Conservation (phyloP, 2,888 invertebrate species). For the Fissipunctia ypsillon region DNA sequence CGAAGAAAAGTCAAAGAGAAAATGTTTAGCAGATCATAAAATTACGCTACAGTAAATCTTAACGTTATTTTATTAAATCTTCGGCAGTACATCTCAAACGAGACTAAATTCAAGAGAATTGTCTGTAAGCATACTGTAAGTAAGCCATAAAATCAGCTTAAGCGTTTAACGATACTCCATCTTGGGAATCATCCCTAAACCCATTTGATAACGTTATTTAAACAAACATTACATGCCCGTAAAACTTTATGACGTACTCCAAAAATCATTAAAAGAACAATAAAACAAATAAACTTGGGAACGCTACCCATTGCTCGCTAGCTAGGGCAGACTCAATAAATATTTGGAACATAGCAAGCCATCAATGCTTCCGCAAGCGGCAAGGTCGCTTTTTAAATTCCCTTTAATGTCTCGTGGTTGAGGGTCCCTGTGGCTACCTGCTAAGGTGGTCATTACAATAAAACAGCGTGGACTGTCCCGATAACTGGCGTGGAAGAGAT, state of each 20-base stretch:
- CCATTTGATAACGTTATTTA: constrained; percentile 68
- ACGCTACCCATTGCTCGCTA: constrained; percentile 37
- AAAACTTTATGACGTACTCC: constrained; percentile 63
- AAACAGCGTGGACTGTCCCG: constrained; percentile 68
- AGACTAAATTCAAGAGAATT: constrained; percentile 31
- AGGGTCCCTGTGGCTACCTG: constrained; percentile 48
- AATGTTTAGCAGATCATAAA: background rate
- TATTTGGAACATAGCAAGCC: constrained; percentile 1
- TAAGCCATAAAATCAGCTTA: constrained; percentile 62
- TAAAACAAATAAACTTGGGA: constrained; percentile 40
- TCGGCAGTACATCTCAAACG: constrained; percentile 21
- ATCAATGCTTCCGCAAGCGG: constrained; percentile 14
- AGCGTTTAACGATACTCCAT: constrained; percentile 63
- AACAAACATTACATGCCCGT: constrained; percentile 65
- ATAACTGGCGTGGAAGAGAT: constrained; percentile 73
- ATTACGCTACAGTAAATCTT: constrained; percentile 1
- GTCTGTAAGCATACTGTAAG: constrained; percentile 51
- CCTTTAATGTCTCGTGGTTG: constrained; percentile 26
- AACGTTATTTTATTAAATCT: constrained; percentile 16
- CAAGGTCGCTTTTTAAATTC: constrained; percentile 19
- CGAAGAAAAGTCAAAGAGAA: background rate
- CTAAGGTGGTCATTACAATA: constrained; percentile 71
- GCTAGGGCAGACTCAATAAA: background rate
- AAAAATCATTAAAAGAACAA: constrained; percentile 60
- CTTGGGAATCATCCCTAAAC: constrained; percentile 60